phyloP scores from a whole-genome alignment of 2,888 invertebrate genomes.

The Parapristionchus giblindavisi region DNA sequence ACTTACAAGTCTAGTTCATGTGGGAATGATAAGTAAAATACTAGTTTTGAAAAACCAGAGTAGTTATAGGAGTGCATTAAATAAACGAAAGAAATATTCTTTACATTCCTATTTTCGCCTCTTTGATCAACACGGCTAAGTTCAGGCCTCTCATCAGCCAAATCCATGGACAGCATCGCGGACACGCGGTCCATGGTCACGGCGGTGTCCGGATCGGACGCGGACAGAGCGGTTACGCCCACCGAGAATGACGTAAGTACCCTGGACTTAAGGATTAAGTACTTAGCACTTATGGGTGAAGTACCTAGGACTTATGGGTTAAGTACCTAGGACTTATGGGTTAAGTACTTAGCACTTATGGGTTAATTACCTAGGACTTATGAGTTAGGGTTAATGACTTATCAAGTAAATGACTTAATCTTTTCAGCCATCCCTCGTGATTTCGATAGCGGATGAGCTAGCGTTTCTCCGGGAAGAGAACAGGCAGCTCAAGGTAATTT shows the following conservation, averaged over 20 bases:
- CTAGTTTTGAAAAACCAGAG: too few species aligned
- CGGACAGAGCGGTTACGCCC: conserved; percentile 60
- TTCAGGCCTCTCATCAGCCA: conserved; percentile 60
- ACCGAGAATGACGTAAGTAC: conserved; percentile 59
- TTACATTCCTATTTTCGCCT: too few species aligned
- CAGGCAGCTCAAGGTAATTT: conserved; percentile 54
- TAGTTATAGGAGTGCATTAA: too few species aligned
- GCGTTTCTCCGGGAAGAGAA: conserved; percentile 57
- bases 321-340: background rate
- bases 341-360: background rate
- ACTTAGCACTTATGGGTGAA: background rate
- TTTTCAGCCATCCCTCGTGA: conserved; percentile 70
- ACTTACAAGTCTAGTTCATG: too few species aligned
- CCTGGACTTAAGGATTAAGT: background rate
- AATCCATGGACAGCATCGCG: conserved; percentile 62
- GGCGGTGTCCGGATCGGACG: conserved; percentile 47
- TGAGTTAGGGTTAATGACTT: background rate
- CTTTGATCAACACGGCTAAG: too few species aligned
- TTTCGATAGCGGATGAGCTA: conserved; percentile 80
- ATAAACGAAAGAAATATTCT: too few species aligned
- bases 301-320: background rate
- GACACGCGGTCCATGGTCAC: conserved; percentile 57
- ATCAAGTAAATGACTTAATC: background rate
- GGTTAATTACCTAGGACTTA: background rate
- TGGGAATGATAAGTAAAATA: too few species aligned